phyloP scores from a whole-genome alignment of 2,888 invertebrate genomes.

The Diaperis boleti region DNA sequence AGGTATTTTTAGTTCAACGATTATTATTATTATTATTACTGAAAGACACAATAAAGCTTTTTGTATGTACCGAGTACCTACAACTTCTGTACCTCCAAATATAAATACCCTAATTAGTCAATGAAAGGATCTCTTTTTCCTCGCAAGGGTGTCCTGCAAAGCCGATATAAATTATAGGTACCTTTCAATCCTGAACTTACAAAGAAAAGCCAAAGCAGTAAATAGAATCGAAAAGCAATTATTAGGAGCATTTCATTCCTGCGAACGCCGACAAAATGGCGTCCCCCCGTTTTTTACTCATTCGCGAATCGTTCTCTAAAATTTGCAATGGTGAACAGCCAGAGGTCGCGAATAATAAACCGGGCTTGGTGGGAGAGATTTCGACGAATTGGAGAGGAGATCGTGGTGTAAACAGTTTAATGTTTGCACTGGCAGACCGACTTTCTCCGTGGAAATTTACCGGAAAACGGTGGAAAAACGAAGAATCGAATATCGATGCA shows the following conservation, averaged over 20 bases:
- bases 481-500: neutral
- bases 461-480: constrained; percentile 1
- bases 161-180: constrained; percentile 13
- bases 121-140: neutral
- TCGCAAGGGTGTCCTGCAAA: neutral
- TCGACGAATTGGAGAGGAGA: constrained; percentile 33
- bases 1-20: no score
- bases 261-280: constrained; percentile 57
- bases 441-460: constrained; percentile 31
- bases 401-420: constrained; percentile 24
- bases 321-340: constrained; percentile 49
- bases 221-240: neutral
- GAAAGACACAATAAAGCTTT: no score
- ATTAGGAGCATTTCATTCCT: no score
- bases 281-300: constrained; percentile 54
- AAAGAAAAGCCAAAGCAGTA: neutral
- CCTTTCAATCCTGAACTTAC: neutral
- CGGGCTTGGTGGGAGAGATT: constrained; percentile 30
- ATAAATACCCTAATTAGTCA: constrained; percentile 12
- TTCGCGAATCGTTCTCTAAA: constrained; percentile 49
- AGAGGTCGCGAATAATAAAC: constrained; percentile 32
- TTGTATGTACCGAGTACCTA: no score
- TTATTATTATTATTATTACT: no score
- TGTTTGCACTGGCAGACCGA: constrained; percentile 17
- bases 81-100: no score